Conservation (phyloP, 1,140 invertebrate genomes). For the Atta colombica region DNA sequence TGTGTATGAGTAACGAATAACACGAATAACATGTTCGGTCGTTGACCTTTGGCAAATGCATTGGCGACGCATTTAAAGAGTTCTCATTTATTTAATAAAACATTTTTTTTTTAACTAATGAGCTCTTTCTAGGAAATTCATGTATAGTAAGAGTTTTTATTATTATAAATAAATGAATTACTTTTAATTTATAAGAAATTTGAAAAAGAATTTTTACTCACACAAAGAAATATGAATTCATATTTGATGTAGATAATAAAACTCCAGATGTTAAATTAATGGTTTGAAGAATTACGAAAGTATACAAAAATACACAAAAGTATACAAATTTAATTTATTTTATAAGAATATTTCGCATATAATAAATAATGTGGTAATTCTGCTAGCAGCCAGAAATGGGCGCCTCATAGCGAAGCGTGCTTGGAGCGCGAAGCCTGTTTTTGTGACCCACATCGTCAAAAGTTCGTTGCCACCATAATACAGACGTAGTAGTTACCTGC, state of each 20-base stretch:
- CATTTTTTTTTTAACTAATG: background rate
- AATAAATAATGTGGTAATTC: conserved; percentile 12
- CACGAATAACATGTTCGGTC: conserved; percentile 63
- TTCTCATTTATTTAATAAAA: conserved; percentile 54
- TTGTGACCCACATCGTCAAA: conserved; percentile 83
- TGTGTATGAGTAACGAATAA: conserved; percentile 65
- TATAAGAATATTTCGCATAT: background rate
- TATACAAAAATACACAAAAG: background rate
- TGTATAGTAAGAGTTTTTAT: background rate
- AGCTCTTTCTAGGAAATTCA: background rate
- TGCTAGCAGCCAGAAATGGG: conserved; percentile 14
- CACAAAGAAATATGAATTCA: background rate
- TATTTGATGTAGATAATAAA: background rate
- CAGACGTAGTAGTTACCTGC: conserved; percentile 46
- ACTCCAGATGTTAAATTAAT: background rate
- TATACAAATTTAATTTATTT: conserved; percentile 19
- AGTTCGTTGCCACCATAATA: conserved; percentile 81
- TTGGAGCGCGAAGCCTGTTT: conserved; percentile 72
- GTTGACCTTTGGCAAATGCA: conserved; percentile 64
- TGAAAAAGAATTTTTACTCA: background rate
- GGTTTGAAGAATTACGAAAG: background rate
- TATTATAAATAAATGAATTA: background rate
- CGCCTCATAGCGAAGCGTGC: background rate
- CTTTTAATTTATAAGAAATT: background rate
- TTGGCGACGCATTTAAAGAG: conserved; percentile 43